Base-by-base conservation (phyloP, 1,140 invertebrate genomes). In the Chironomus tepperi region DNA sequence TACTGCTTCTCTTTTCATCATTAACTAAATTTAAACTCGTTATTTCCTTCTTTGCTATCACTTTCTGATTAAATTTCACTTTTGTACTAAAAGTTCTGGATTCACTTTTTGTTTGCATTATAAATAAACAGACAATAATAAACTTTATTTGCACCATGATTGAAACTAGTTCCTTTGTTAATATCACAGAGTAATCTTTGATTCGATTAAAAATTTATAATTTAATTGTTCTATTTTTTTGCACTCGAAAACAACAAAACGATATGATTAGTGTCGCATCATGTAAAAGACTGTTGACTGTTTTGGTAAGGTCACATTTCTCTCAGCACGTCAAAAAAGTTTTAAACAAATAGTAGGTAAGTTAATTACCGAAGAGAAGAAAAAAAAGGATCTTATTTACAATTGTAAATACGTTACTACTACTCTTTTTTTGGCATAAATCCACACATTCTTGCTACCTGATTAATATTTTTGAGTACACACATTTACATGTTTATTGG, bases 141-240 rank as follows among this genome's bases (percentile, higher is more conserved):
- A 42, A 73, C 42, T 43, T 73, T 42, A 73, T 73, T 64, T 73
- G 42, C 65, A 70, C 65, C 65, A 70, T 70, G 9, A 19, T 70
- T 70, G 0, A 18, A 5, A 9, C 19, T 8, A 57, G 47, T 70
- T 70, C 19, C 6, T 67, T 67, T 65, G 5, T 65, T 6, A 67
- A 10, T 47, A 9, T 47, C 43, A 10, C 9, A 47, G 43, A 47
- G 15, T 15, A 47, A 47, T 3, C 15, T 10, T 10, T 47, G 43
- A 15, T 57, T 15, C 12, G 10, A 57, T 2, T 34, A 34, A 34
- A 34, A 34, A 34, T 34, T 34, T 34, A 34, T 2, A 34, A 34
- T 34, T 34, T n/a, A n/a, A 34, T 34, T 34, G 1, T 34, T 34
- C 1, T 34, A 34, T 2, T 15, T 57, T 70, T 70, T 67, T 19